These are phyloP conservation scores for Onthophagus taurus DNA, from an alignment of 1,140 invertebrate genomes.

Conservation along the genomic window DNA sequence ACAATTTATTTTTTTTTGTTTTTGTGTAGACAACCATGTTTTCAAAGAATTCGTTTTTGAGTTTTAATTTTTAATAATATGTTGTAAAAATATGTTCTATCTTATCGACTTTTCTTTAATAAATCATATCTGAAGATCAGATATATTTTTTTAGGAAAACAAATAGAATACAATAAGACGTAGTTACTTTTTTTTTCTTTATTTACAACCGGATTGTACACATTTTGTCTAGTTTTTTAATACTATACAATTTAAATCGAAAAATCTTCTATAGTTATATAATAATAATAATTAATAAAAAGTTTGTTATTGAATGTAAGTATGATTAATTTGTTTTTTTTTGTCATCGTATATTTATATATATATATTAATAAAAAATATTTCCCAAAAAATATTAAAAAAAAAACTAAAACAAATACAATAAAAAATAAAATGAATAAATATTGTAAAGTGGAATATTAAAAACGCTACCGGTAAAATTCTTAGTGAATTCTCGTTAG, in stretches of 20 bases:
- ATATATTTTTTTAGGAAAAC: too few relatives aligned
- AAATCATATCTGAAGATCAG: too few relatives aligned
- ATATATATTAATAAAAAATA: conserved; percentile 12
- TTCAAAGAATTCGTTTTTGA: too few relatives aligned
- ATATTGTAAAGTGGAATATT: conserved; percentile 12
- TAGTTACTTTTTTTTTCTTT: conserved; percentile 11
- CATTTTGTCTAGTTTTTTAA: conserved; percentile 7
- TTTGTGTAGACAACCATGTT: too few relatives aligned
- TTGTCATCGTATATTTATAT: conserved; percentile 2
- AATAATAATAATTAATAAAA: too few relatives aligned
- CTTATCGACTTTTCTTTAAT: too few relatives aligned
- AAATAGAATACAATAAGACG: neutral
- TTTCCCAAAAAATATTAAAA: conserved; percentile 5
- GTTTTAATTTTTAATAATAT: too few relatives aligned
- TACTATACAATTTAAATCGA: conserved; percentile 11
- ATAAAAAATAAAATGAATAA: conserved; percentile 7
- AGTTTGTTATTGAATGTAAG: conserved; percentile 13
- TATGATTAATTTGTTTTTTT: too few relatives aligned
- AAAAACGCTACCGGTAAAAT: neutral
- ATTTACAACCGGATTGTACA: conserved; percentile 13
- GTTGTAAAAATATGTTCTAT: too few relatives aligned
- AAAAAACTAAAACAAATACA: neutral
- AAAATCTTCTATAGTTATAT: conserved; percentile 13
- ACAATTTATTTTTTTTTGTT: too few relatives aligned
- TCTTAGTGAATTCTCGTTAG: conserved; percentile 7